Evolutionary conservation across 2,888 invertebrate genomes (phyloP).

Genomic region (Protophormia terraenovae): DNA sequence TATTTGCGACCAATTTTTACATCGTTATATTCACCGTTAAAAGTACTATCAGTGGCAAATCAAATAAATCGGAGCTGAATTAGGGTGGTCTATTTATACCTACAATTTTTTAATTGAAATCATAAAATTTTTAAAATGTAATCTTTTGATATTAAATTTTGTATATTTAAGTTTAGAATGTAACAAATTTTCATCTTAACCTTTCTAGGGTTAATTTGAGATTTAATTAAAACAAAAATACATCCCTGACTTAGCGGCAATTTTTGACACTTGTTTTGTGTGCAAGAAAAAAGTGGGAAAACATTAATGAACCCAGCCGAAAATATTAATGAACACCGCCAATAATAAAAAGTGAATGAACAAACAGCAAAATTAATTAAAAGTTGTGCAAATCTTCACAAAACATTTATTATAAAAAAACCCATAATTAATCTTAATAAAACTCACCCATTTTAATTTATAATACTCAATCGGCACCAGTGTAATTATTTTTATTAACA

Average conservation of each 20-base stretch:
- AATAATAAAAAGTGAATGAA: background rate
- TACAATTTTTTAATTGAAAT: too few relatives aligned
- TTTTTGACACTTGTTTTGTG: constrained; percentile 34
- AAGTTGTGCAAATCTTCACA: background rate
- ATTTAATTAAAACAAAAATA: background rate
- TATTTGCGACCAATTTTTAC: too few relatives aligned
- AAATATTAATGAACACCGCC: constrained; percentile 29
- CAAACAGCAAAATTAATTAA: background rate
- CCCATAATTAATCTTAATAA: background rate
- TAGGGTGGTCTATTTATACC: too few relatives aligned
- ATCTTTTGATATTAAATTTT: too few relatives aligned
- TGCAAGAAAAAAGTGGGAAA: background rate
- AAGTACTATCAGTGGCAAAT: too few relatives aligned
- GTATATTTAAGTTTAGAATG: too few relatives aligned
- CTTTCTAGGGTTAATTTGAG: background rate
- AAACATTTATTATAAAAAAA: background rate
- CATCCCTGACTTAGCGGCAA: constrained; percentile 21
- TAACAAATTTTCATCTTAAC: too few relatives aligned
- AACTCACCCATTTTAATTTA: constrained; percentile 54
- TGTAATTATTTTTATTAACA: background rate
- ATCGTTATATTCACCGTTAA: too few relatives aligned
- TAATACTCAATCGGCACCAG: too few relatives aligned
- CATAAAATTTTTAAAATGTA: too few relatives aligned
- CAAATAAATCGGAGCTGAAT: too few relatives aligned
- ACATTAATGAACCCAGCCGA: constrained; percentile 33